A percentile compares a stretch with the other conserved stretches of the same genome.
phyloP scores from a whole-genome alignment of 2,888 invertebrate genomes.

The Sarcophaga variegata region DNA sequence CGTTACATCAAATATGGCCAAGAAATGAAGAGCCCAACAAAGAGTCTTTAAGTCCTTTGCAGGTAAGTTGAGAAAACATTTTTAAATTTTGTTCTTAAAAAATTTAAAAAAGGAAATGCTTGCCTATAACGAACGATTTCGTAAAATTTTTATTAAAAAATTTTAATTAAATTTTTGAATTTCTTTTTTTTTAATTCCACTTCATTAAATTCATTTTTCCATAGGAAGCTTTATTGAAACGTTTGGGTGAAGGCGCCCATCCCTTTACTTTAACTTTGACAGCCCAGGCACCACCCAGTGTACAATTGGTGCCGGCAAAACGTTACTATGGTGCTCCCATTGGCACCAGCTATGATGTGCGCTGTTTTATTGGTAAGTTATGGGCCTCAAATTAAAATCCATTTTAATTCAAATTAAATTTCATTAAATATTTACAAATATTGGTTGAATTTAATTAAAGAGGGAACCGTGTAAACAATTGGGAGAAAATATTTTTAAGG shows the following conservation, averaged over 20 bases:
- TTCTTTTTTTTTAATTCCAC: neutral
- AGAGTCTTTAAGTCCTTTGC: constrained; percentile 86
- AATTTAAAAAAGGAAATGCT: too few species aligned
- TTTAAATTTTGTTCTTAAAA: neutral
- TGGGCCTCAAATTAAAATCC: neutral
- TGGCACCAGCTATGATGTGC: constrained; percentile 94
- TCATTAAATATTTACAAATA: neutral
- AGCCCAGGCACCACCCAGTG: constrained; percentile 93
- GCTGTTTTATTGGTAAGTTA: constrained; percentile 91
- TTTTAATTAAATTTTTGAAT: neutral
- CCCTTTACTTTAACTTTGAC: constrained; percentile 92
- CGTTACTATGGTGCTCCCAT: constrained; percentile 95
- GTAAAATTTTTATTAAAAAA: neutral
- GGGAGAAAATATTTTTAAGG: too few species aligned
- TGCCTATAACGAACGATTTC: too few species aligned
- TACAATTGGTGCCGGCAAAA: constrained; percentile 94
- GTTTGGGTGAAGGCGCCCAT: constrained; percentile 90
- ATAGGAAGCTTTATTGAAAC: constrained; percentile 90
- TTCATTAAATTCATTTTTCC: constrained; percentile 75
- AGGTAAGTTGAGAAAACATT: constrained; percentile 84
- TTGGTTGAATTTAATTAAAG: too few species aligned
- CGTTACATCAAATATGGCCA: constrained; percentile 93
- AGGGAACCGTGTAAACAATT: too few species aligned
- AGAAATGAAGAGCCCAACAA: constrained; percentile 84
- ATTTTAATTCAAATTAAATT: too few species aligned